Base-by-base conservation (phyloP, 1,140 invertebrate genomes). In the Condylostylus longicornis region DNA sequence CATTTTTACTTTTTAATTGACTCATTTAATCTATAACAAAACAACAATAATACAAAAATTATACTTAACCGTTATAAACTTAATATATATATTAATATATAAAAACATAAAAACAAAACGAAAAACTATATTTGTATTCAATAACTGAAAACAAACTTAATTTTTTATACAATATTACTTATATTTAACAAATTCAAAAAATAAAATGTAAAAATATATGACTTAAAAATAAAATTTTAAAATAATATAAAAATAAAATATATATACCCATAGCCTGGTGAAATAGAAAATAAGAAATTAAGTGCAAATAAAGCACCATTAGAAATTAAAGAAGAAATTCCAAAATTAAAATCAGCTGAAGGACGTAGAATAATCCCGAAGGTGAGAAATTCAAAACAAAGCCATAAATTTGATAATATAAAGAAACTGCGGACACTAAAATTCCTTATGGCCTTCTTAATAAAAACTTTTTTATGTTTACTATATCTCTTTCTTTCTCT, bases 321-420 rank as follows among this genome's bases (percentile, higher is more conserved):
- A 42, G 38, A 44, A 22, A 32, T 51, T 18, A 51, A 54, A 34
- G 55, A 58, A 46, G 53, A 58, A 38, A 50, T 58, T 18, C 55
- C 53, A 10, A 56, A 54, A 22, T 41, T 58, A 10, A 58, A 58
- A 29, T 45, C 51, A 21, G 42, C 50, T 21, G 48, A 47, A 13
- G 47, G 48, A 32, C 35, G 45, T 10, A 43, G 39, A 23, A 38
- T 9, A 14, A 14, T 44, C 13, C 28, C 48, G 33, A 55, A 58
- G 55, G 55, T 23, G 14, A 41, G 25, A 38, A 22, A 30, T 21
- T 15, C 9, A 21, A 17, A 13, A 13, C 9, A 15, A 9, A 32
- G 10, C 9, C 14, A 10, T 27, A 3, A 27, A 4, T 18, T 32
- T 10, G 3, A 32, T 32, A 7, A 4, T 15, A 15, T 38, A 27